A percentile compares a stretch with the other conserved stretches of the same genome.
Evolutionary conservation across 2,888 invertebrate species (phyloP).

Genomic region (Watsonalla cultraria): DNA sequence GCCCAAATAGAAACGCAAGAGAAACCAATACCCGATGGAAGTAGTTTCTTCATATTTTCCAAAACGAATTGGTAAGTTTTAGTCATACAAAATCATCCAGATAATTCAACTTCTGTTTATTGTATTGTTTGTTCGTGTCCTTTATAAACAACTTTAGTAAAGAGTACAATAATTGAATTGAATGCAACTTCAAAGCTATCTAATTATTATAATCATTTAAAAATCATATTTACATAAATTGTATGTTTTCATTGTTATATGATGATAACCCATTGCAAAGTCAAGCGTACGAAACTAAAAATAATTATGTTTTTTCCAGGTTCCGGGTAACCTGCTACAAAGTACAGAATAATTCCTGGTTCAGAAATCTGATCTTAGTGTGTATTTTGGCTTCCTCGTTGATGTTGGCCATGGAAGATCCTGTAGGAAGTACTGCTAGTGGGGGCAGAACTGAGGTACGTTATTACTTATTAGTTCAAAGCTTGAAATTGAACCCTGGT

Average conservation of each 20-base stretch:
- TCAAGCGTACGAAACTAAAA: not conserved
- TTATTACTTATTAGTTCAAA: not conserved
- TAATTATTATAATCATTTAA: not conserved
- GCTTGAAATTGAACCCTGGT: not conserved
- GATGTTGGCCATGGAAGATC: conserved; percentile 98
- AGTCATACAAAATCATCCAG: not conserved
- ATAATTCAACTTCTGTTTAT: conserved; percentile 1
- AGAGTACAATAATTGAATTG: not conserved
- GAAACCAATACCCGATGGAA: conserved; percentile 93
- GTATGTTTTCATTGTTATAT: not conserved
- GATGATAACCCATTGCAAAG: not conserved
- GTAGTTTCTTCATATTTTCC: conserved; percentile 94
- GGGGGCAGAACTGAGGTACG: conserved; percentile 49
- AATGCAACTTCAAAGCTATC: not conserved
- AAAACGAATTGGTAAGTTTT: conserved; percentile 89
- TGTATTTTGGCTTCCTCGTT: conserved; percentile 99
- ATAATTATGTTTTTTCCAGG: conserved; percentile 60
- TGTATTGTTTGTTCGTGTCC: not conserved
- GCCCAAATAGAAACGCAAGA: conserved; percentile 87
- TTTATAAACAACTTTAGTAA: not conserved
- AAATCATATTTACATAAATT: not conserved
- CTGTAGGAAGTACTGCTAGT: conserved; percentile 73
- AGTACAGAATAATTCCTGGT: conserved; percentile 96
- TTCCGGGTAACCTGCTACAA: conserved; percentile 97
- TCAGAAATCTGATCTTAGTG: conserved; percentile 95